Conservation (phyloP, 2,888 invertebrate species). For the Hyppa rectilinea region DNA sequence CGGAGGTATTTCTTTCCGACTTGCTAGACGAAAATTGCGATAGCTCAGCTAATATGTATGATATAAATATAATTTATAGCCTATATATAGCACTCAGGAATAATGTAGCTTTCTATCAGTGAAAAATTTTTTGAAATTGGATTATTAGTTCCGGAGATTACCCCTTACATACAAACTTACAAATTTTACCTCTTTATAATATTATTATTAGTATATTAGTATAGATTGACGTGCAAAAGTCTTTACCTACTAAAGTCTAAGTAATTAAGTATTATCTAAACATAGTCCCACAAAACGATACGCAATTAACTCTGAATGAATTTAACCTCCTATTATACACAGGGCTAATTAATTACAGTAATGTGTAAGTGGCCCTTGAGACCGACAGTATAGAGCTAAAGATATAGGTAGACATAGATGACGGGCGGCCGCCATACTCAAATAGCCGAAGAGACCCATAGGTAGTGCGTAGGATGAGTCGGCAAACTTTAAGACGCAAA, state of each 20-base stretch:
- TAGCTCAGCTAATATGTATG: no score
- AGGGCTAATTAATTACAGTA: constrained; percentile 62
- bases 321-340: constrained; percentile 58
- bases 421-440: constrained; percentile 15
- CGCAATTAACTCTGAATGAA: constrained; percentile 60
- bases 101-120: no score
- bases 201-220: no score
- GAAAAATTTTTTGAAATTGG: no score
- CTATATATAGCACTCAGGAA: no score
- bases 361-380: constrained; percentile 56
- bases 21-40: no score
- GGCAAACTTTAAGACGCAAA: constrained; percentile 13
- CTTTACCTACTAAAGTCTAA: neutral
- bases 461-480: constrained; percentile 27
- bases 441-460: constrained; percentile 19
- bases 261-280: constrained; percentile 43
- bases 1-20: no score
- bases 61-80: no score
- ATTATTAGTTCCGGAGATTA: no score
- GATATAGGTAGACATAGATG: constrained; percentile 34
- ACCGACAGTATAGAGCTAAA: constrained; percentile 47
- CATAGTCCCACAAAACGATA: constrained; percentile 45
- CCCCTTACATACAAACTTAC: no score
- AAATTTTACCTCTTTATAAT: no score
- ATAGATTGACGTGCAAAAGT: no score